Conservation (phyloP, 2,888 invertebrate species). For the Chrysolina haemoptera region DNA sequence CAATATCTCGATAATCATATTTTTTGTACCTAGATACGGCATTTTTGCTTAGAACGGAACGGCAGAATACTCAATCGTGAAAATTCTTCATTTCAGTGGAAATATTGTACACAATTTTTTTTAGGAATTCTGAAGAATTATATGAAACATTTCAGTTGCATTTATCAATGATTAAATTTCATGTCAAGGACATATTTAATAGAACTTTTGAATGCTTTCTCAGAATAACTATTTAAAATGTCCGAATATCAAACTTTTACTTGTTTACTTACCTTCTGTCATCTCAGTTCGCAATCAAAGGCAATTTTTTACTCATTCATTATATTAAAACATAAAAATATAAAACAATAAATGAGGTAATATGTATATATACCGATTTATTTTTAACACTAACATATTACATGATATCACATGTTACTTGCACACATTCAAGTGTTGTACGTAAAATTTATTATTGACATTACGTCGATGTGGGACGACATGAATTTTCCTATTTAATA, state of each 20-base stretch:
- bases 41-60: too few species aligned
- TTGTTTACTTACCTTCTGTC: constrained; percentile 15
- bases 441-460: constrained; percentile 70
- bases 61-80: too few species aligned
- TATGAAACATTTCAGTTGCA: too few species aligned
- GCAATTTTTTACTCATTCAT: constrained; percentile 52
- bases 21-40: too few species aligned
- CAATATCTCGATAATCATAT: too few species aligned
- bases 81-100: too few species aligned
- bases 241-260: too few species aligned
- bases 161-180: too few species aligned
- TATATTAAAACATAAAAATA: constrained; percentile 67
- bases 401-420: constrained; percentile 72
- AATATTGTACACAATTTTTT: too few species aligned
- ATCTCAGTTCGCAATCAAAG: constrained; percentile 14
- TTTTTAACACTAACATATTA: constrained; percentile 72
- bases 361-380: constrained; percentile 70
- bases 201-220: not conserved
- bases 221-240: not conserved
- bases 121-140: too few species aligned
- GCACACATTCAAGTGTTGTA: constrained; percentile 71
- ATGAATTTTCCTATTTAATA: constrained; percentile 62
- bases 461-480: constrained; percentile 70
- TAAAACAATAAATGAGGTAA: constrained; percentile 68
- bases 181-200: too few species aligned